Evolutionary conservation across 2,888 invertebrate species (phyloP).

Genomic region (Tenthredo notha): DNA sequence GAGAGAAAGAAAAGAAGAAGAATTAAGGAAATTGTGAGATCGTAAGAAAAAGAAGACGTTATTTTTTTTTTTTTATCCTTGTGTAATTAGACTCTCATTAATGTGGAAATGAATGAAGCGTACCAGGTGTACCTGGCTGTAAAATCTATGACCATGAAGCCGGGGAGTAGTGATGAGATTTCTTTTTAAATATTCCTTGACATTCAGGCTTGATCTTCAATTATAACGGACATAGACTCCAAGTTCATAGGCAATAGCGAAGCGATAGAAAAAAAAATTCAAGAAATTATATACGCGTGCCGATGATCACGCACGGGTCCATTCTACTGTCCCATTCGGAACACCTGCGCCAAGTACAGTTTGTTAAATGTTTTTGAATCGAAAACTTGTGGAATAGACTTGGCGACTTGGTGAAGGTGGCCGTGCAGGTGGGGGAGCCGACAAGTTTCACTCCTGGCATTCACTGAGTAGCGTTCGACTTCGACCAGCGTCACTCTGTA

Average conservation of each 20-base stretch:
- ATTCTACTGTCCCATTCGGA: background rate
- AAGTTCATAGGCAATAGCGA: background rate
- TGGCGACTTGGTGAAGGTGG: conserved; percentile 44
- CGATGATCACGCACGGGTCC: background rate
- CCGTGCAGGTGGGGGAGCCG: conserved; percentile 62
- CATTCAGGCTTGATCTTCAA: conserved; percentile 1
- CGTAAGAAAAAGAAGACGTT: background rate
- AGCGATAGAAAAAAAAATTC: background rate
- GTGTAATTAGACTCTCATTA: background rate
- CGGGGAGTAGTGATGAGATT: background rate
- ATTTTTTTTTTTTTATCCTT: background rate
- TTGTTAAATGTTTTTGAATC: conserved; percentile 36
- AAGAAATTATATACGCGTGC: conserved; percentile 10
- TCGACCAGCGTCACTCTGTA: conserved; percentile 38
- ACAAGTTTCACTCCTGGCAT: conserved; percentile 73
- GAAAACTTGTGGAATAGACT: conserved; percentile 41
- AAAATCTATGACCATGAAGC: background rate
- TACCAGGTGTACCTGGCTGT: background rate
- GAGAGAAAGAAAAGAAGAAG: too few species aligned
- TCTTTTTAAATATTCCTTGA: background rate
- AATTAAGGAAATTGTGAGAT: too few species aligned
- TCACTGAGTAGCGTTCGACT: conserved; percentile 59
- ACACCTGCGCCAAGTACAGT: background rate
- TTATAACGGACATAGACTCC: background rate
- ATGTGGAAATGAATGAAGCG: background rate